These are phyloP conservation scores for Cygnus buccinator DNA, from an alignment of 2,113 vertebrate genomes.

Conservation along the genomic window DNA sequence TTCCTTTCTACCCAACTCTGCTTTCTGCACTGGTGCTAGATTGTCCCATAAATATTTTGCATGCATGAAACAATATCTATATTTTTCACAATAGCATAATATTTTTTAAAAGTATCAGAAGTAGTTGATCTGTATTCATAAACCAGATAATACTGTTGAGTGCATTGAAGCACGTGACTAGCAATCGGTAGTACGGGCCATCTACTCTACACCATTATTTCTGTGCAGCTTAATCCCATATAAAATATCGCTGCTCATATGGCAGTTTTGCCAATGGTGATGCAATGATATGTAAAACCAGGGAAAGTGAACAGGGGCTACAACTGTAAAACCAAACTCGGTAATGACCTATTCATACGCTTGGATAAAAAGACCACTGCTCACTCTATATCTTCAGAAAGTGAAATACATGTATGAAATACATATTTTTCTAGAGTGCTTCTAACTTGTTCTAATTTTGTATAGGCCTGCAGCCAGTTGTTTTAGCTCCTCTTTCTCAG, in stretches of 20 bases:
- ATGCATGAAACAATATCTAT: neutral
- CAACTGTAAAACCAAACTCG: neutral
- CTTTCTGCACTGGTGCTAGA: neutral
- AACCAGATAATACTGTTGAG: constrained; percentile 30
- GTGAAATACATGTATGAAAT: neutral
- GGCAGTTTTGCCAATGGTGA: neutral
- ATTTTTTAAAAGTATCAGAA: constrained; percentile 1
- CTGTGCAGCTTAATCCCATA: neutral
- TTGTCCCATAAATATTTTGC: constrained; percentile 33
- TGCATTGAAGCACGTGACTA: constrained; percentile 5
- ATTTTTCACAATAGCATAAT: neutral
- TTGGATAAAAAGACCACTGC: neutral
- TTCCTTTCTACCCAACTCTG: constrained; percentile 34
- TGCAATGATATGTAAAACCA: constrained; percentile 1
- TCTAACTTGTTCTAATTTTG: neutral
- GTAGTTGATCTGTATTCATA: constrained; percentile 51
- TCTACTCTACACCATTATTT: constrained; percentile 25
- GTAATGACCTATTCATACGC: neutral
- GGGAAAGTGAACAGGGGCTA: neutral
- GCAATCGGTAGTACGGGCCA: constrained; percentile 22
- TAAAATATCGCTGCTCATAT: neutral
- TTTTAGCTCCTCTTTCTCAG: neutral
- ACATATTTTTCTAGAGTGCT: neutral
- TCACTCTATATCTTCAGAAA: neutral
- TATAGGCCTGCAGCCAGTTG: neutral